These are phyloP conservation scores for Amphipyra tragopoginis DNA, from an alignment of 2,888 invertebrate species.

Conservation along the genomic window DNA sequence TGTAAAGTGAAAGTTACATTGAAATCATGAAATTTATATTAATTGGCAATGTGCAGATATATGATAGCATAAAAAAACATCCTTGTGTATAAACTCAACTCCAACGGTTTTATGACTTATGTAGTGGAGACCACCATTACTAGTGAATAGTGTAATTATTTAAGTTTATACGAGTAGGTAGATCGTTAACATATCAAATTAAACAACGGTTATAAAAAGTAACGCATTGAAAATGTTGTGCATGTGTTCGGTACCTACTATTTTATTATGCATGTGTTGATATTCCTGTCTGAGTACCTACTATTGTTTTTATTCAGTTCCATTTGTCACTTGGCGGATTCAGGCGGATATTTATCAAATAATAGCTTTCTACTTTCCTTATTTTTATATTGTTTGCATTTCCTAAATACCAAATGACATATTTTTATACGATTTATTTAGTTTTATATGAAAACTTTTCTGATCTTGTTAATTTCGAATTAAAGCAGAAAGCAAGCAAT, in stretches of 20 bases:
- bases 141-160: too few species aligned
- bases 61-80: too few species aligned
- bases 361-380: constrained; percentile 3
- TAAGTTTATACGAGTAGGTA: too few species aligned
- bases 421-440: constrained; percentile 3
- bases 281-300: constrained; percentile 5
- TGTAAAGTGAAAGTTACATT: too few species aligned
- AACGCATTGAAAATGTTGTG: constrained; percentile 10
- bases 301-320: constrained; percentile 13
- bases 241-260: constrained; percentile 24
- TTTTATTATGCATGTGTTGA: constrained; percentile 43
- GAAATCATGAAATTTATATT: too few species aligned
- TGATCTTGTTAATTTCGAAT: background rate
- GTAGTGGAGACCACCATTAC: too few species aligned
- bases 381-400: constrained; percentile 5
- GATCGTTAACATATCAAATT: background rate
- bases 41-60: too few species aligned
- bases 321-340: constrained; percentile 16
- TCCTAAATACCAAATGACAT: constrained; percentile 11
- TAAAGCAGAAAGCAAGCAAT: background rate
- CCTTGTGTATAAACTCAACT: background rate
- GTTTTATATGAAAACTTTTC: constrained; percentile 2
- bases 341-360: background rate
- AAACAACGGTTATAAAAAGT: constrained; percentile 27
- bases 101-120: too few species aligned